Evolutionary conservation across 2,113 vertebrate species (phyloP).

Genomic region (Tichodroma muraria): DNA sequence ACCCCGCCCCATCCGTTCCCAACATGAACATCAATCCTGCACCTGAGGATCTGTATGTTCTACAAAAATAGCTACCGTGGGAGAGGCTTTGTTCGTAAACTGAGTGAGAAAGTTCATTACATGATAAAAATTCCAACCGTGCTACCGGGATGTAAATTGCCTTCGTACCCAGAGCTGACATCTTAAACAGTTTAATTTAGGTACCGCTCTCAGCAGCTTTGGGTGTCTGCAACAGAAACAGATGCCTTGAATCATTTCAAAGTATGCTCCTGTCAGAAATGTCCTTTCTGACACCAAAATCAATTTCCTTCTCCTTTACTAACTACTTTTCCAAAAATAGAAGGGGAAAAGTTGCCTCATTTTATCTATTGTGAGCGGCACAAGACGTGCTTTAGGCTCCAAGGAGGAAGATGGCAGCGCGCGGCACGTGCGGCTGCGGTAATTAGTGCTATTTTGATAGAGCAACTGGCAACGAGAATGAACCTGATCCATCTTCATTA

Average conservation of each 20-base stretch:
- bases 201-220: constrained; percentile 51
- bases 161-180: constrained; percentile 63
- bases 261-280: constrained; percentile 71
- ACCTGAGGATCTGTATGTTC: background rate
- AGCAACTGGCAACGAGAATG: constrained; percentile 58
- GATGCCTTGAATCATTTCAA: constrained; percentile 72
- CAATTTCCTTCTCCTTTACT: constrained; percentile 66
- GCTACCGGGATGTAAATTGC: constrained; percentile 61
- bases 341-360: constrained; percentile 31
- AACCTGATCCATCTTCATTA: constrained; percentile 20
- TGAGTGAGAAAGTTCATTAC: constrained; percentile 52
- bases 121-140: constrained; percentile 56
- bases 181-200: constrained; percentile 76
- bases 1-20: background rate
- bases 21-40: background rate
- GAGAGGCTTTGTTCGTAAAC: constrained; percentile 13
- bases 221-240: constrained; percentile 67
- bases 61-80: constrained; percentile 1
- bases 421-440: constrained; percentile 40
- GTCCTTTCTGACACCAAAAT: constrained; percentile 69
- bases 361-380: constrained; percentile 7
- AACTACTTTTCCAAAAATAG: constrained; percentile 56
- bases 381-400: constrained; percentile 35
- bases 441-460: constrained; percentile 80
- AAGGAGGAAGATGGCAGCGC: constrained; percentile 26